Evolutionary conservation across 2,888 invertebrate species (phyloP).

Genomic region (Oasisia sp.): DNA sequence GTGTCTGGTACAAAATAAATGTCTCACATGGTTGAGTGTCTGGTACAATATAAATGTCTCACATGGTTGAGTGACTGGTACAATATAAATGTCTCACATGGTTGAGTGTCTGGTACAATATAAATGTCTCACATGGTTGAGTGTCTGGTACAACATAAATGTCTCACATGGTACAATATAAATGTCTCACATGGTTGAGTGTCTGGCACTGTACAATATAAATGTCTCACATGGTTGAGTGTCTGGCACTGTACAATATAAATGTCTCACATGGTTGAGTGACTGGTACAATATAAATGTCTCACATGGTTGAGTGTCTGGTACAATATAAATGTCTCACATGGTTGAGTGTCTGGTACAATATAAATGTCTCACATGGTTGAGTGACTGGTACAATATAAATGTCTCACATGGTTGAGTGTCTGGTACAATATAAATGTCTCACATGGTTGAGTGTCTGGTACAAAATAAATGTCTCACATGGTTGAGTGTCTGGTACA

Average conservation of each 20-base stretch:
- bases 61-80: not conserved
- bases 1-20: not conserved
- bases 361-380: not conserved
- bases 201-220: too few relatives aligned
- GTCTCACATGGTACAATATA: not conserved
- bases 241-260: too few relatives aligned
- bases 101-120: too few relatives aligned
- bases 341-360: too few relatives aligned
- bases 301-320: not conserved
- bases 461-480: not conserved
- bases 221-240: not conserved
- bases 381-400: not conserved
- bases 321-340: not conserved
- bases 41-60: not conserved
- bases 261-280: not conserved
- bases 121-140: not conserved
- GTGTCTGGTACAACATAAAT: not conserved
- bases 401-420: not conserved
- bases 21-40: not conserved
- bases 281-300: not conserved
- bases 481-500: too few relatives aligned
- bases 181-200: not conserved
- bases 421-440: not conserved
- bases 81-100: not conserved
- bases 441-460: not conserved